Evolutionary conservation across 2,797 vertebrate species (phyloP).

Genomic region (Rhyacichthys aspro): DNA sequence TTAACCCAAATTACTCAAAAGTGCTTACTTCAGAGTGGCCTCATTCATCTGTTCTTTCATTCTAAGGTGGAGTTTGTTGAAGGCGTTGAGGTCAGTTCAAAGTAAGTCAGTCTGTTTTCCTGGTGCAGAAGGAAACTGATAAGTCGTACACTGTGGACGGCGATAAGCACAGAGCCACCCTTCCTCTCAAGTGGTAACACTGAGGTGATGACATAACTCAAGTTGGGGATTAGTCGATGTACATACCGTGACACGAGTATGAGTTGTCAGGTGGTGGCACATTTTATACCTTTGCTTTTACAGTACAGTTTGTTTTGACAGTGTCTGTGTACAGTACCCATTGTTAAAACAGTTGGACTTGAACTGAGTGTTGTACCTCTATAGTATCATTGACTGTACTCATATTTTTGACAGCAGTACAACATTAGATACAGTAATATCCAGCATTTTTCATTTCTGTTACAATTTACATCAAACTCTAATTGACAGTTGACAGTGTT

Average conservation of each 20-base stretch:
- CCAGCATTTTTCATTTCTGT: too few species aligned
- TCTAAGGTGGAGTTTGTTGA: neutral
- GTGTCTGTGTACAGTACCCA: too few species aligned
- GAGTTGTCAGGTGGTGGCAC: neutral
- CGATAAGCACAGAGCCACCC: conserved; percentile 20
- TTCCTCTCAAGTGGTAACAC: neutral
- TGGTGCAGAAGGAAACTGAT: conserved; percentile 9
- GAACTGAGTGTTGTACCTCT: too few species aligned
- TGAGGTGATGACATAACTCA: neutral
- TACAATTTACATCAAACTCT: too few species aligned
- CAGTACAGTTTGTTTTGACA: neutral
- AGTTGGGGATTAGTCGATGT: neutral
- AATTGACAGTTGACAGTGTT: too few species aligned
- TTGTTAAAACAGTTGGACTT: too few species aligned
- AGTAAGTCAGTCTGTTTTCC: neutral
- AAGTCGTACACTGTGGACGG: neutral
- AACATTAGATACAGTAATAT: too few species aligned
- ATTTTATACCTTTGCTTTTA: neutral
- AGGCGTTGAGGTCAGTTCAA: neutral
- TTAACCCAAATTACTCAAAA: too few species aligned
- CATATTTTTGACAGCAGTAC: too few species aligned
- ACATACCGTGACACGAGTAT: neutral
- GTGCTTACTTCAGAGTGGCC: too few species aligned
- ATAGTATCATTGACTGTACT: too few species aligned
- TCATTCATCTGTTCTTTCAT: neutral